phyloP scores from a whole-genome alignment of 2,113 vertebrate species.

The Rhinolophus sinicus region DNA sequence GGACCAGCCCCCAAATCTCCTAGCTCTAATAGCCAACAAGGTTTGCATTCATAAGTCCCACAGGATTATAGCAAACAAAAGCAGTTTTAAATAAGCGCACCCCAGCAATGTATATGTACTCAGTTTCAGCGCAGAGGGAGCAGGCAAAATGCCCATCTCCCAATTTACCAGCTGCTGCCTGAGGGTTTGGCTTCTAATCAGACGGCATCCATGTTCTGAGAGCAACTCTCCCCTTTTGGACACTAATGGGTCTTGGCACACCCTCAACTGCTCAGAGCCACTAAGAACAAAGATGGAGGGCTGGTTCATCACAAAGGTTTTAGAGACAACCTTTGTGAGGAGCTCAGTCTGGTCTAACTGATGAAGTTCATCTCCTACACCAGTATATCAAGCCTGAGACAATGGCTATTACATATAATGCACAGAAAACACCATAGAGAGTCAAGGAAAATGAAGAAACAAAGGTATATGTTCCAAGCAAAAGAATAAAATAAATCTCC shows the following conservation, averaged over 20 bases:
- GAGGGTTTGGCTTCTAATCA: neutral
- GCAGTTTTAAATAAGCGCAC: neutral
- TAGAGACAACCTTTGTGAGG: neutral
- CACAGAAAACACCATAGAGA: neutral
- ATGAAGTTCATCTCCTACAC: neutral
- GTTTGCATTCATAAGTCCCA: neutral
- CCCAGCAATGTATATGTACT: neutral
- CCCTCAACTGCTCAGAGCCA: neutral
- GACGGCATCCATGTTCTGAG: neutral
- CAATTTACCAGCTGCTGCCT: neutral
- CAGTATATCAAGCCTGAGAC: neutral
- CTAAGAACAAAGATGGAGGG: neutral
- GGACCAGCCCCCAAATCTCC: neutral
- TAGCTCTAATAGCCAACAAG: neutral
- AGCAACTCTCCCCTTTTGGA: neutral
- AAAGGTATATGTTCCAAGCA: neutral
- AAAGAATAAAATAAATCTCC: neutral
- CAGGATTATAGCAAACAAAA: neutral
- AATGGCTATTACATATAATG: neutral
- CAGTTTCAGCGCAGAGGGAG: neutral
- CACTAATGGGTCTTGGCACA: neutral
- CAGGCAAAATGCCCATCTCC: neutral
- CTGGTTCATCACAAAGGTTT: neutral
- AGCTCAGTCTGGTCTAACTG: neutral
- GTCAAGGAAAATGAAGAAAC: neutral